Evolutionary conservation across 2,888 invertebrate species (phyloP).

Genomic region (Argynnis bischoffii): DNA sequence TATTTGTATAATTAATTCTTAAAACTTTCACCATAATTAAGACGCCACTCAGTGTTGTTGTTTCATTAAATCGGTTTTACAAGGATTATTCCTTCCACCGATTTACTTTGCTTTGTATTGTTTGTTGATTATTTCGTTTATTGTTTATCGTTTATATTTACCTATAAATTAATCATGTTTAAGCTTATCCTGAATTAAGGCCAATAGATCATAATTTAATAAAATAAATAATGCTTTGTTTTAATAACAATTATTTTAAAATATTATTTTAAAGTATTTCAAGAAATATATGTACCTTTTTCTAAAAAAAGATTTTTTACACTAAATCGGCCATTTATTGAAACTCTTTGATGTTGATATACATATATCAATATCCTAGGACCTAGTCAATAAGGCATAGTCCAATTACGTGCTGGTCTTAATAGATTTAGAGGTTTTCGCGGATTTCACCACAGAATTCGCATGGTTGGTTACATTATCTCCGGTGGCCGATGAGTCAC

Average conservation of each 20-base stretch:
- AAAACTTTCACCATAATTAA: constrained; percentile 68
- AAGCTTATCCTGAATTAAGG: background rate
- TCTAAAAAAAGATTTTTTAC: too few species aligned
- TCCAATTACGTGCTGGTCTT: background rate
- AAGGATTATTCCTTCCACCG: constrained; percentile 46
- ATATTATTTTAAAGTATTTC: too few species aligned
- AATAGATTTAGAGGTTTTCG: background rate
- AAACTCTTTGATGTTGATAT: too few species aligned
- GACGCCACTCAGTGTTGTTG: constrained; percentile 63
- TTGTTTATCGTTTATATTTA: constrained; percentile 24
- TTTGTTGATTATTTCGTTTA: constrained; percentile 36
- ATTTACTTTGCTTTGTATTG: constrained; percentile 39
- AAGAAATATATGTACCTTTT: too few species aligned
- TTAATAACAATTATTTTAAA: too few species aligned
- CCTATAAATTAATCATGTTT: constrained; percentile 31
- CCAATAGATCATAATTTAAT: too few species aligned
- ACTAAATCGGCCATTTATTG: too few species aligned
- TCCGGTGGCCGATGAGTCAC: constrained; percentile 58
- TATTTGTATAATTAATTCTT: constrained; percentile 77
- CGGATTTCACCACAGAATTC: constrained; percentile 34
- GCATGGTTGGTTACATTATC: constrained; percentile 60
- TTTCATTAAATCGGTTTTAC: constrained; percentile 57
- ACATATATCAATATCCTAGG: too few species aligned
- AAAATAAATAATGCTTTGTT: too few species aligned
- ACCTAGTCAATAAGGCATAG: too few species aligned